Conservation (phyloP, 2,113 vertebrate species). For the Strix uralensis region DNA sequence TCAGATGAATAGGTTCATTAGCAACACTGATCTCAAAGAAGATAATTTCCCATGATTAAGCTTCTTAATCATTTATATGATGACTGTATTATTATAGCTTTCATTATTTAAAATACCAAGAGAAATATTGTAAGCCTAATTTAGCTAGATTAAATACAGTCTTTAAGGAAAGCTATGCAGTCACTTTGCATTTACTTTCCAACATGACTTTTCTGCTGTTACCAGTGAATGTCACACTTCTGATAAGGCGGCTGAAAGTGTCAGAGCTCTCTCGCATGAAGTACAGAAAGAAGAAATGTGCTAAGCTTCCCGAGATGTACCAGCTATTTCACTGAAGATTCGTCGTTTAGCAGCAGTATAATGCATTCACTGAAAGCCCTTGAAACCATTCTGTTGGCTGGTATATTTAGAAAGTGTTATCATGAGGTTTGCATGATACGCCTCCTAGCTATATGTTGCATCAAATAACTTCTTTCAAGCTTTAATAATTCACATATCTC, state of each 20-base stretch:
- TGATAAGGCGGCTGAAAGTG: background rate
- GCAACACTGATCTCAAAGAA: background rate
- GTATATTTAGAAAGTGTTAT: background rate
- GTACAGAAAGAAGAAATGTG: background rate
- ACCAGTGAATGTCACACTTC: background rate
- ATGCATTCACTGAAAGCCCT: background rate
- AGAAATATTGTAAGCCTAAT: background rate
- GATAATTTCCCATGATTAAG: background rate
- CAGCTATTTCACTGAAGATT: background rate
- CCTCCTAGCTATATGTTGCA: background rate
- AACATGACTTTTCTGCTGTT: background rate
- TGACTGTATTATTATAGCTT: background rate
- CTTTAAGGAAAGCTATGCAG: background rate
- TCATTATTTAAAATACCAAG: background rate
- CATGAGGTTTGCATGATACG: background rate
- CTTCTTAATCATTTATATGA: background rate
- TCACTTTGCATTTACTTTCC: background rate
- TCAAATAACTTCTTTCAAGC: background rate
- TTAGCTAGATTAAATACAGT: background rate
- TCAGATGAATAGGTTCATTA: background rate
- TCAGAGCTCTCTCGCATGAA: background rate
- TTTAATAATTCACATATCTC: background rate
- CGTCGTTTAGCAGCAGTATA: background rate
- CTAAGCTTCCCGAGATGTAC: background rate
- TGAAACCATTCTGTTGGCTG: background rate